Base-by-base conservation (phyloP, 2,113 vertebrate species). In the Corvus cornix region DNA sequence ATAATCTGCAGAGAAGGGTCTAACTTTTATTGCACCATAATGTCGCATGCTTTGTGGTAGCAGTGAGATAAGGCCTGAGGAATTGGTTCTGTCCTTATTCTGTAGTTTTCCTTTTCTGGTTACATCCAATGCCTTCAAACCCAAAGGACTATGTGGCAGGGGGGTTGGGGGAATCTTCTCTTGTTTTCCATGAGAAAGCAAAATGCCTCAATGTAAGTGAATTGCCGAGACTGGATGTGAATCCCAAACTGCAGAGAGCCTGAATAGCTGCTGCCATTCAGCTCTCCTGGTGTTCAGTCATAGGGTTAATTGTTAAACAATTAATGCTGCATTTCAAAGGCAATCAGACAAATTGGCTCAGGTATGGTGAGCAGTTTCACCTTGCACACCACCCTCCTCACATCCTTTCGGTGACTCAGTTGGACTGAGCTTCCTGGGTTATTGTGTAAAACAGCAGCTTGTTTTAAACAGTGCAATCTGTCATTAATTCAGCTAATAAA, bases 401-500 rank as follows among this genome's bases (percentile, higher is more conserved):
- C 87, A 75, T 83, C 87, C 60, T 84, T 74, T 59, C 46, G 13
- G 44, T 88, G 96, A 94, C 95, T 97, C 95, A 85, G 72, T 86
- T 89, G 86, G 85, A 90, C 15, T 14, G 58, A 84, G 44, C 80
- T 87, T 94, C 84, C 56, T 74, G 81, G 63, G 80, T 92, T 95
- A 87, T 89, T 94, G 91, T 96, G 91, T 96, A 92, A 97, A 96
- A 85, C 95, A 82, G 96, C 94, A 95, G 92, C 88, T 93, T 88
- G 82, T 94, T 93, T 94, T 92, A 91, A 97, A 78, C 89, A 78
- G 87, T 69, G 80, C 96, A 95, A 87, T 97, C 95, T 96, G 91
- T 98, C 97, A 97, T 97, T 97, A 97, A 98, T 98, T 97, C 97
- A 95, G 91, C 87, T 96, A 97, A 98, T 98, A 98, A 98, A 97